Percentiles rank a stretch among this genome's conserved stretches.
These are phyloP conservation scores for Lepidochitona cinerea DNA, from an alignment of 2,888 invertebrate species.

Conservation along the genomic window DNA sequence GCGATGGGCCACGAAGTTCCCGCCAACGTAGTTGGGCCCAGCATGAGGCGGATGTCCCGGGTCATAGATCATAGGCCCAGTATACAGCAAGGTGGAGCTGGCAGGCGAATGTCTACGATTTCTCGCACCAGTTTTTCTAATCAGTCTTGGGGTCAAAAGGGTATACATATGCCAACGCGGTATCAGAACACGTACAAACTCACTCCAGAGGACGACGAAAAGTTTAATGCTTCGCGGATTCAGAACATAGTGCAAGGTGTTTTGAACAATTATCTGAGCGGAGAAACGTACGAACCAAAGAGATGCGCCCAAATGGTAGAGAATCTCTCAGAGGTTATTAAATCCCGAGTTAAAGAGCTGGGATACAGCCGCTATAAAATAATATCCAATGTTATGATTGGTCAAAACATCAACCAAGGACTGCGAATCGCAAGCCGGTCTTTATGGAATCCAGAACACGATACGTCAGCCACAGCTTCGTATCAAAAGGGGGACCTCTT, in stretches of 20 bases:
- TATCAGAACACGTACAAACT: conserved; percentile 58
- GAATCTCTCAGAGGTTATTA: conserved; percentile 59
- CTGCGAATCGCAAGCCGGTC: conserved; percentile 53
- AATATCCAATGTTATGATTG: conserved; percentile 58
- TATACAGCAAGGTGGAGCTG: conserved; percentile 43
- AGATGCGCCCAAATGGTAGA: conserved; percentile 51
- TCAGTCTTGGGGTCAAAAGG: conserved; percentile 42
- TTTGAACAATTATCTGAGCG: conserved; percentile 53
- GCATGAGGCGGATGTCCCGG: not conserved
- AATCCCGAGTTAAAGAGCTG: conserved; percentile 56
- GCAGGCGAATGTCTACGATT: conserved; percentile 51
- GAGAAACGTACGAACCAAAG: conserved; percentile 58
- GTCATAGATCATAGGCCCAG: conserved; percentile 35
- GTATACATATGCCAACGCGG: conserved; percentile 40
- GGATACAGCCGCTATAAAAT: conserved; percentile 60
- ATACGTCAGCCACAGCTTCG: conserved; percentile 56
- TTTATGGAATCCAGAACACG: conserved; percentile 60
- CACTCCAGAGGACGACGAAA: conserved; percentile 45
- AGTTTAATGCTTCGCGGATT: conserved; percentile 49
- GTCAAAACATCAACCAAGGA: conserved; percentile 56
- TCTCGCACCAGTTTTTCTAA: conserved; percentile 55
- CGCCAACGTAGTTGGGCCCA: not conserved
- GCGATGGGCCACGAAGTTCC: not conserved
- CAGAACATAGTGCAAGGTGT: conserved; percentile 48
- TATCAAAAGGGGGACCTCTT: conserved; percentile 53